A percentile compares a stretch with the other conserved stretches of the same genome.
phyloP scores from a whole-genome alignment of 2,113 vertebrate genomes.

The Myrmecophaga tridactyla region DNA sequence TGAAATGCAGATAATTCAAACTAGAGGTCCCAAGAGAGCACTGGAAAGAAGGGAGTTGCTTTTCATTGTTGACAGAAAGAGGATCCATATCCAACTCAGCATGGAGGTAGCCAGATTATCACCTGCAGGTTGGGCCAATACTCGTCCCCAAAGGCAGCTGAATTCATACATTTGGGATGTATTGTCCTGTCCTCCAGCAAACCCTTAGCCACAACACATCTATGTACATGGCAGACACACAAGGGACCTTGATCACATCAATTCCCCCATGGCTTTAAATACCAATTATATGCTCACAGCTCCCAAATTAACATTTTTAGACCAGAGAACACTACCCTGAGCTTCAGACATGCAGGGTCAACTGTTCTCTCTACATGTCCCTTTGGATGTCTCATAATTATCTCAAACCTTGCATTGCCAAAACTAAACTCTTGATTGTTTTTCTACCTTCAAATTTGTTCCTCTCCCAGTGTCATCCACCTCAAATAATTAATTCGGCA shows the following conservation, averaged over 20 bases:
- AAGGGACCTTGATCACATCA: not conserved
- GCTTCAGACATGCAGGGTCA: not conserved
- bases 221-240: not conserved
- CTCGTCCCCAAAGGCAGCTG: not conserved
- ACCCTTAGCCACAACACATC: conserved; percentile 16
- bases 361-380: not conserved
- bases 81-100: not conserved
- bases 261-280: conserved; percentile 17
- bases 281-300: not conserved
- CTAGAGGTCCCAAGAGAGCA: not conserved
- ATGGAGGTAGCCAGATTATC: not conserved
- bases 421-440: not conserved
- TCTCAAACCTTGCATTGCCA: not conserved
- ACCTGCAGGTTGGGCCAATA: not conserved
- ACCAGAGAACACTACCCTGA: not conserved
- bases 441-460: not conserved
- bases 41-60: conserved; percentile 13
- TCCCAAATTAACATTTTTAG: conserved; percentile 32
- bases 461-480: not conserved
- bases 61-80: conserved; percentile 13
- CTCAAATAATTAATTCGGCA: not conserved
- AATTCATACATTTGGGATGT: conserved; percentile 27
- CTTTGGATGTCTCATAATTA: not conserved
- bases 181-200: not conserved
- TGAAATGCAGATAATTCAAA: conserved; percentile 26